A percentile compares a stretch with the other conserved stretches of the same genome.
These are phyloP conservation scores for Megamerina dolium DNA, from an alignment of 2,888 invertebrate genomes.

Conservation along the genomic window DNA sequence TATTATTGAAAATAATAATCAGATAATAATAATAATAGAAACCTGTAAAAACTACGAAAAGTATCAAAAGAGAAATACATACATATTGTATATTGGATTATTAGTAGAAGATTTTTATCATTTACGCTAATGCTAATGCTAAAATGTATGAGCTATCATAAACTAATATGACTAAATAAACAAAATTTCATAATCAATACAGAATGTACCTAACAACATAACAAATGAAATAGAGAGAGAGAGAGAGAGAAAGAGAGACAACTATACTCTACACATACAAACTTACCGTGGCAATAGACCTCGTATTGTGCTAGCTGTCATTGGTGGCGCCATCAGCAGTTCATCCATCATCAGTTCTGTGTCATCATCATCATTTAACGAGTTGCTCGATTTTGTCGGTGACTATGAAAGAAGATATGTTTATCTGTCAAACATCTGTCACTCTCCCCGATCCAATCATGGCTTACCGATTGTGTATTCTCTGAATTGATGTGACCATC, in stretches of 20 bases:
- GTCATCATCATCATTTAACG: conserved; percentile 68
- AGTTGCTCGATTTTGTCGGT: conserved; percentile 59
- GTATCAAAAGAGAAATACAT: conserved; percentile 15
- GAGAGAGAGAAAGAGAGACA: neutral
- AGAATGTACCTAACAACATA: neutral
- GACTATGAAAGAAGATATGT: conserved; percentile 49
- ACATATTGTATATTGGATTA: conserved; percentile 1
- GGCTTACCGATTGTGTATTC: conserved; percentile 59
- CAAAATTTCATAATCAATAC: neutral
- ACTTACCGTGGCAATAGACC: conserved; percentile 63
- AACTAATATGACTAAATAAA: no score
- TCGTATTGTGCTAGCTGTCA: conserved; percentile 65
- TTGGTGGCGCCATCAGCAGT: conserved; percentile 68
- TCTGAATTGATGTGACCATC: conserved; percentile 67
- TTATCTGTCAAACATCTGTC: neutral
- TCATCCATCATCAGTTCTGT: conserved; percentile 79
- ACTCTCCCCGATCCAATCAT: neutral
- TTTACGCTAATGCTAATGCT: no score
- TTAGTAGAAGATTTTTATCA: no score
- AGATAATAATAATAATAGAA: conserved; percentile 20
- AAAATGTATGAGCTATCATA: no score
- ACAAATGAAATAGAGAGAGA: neutral
- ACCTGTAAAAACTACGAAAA: conserved; percentile 44
- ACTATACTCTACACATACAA: neutral
- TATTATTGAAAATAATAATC: no score